Conservation (phyloP, 1,140 invertebrate species). For the Listronotus oregonensis region DNA sequence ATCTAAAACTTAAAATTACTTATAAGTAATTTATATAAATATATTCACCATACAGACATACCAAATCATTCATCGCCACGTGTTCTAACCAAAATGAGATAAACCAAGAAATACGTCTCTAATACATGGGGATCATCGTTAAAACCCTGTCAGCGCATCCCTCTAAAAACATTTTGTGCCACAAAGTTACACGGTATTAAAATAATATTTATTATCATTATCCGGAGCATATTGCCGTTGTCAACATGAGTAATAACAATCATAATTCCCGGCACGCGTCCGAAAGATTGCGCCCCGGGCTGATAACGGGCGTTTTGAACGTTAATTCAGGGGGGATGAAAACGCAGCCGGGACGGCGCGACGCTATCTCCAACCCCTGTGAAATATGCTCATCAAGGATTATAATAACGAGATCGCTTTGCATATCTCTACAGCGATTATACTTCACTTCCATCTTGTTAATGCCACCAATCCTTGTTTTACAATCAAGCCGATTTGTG, state of each 20-base stretch:
- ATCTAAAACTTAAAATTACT: too few species aligned
- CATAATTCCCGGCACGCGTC: constrained; percentile 45
- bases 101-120: constrained; percentile 4
- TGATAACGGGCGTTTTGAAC: constrained; percentile 38
- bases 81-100: not conserved
- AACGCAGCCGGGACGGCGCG: constrained; percentile 17
- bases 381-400: constrained; percentile 52
- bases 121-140: constrained; percentile 17
- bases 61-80: not conserved
- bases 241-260: constrained; percentile 47
- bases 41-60: too few species aligned
- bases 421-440: constrained; percentile 52
- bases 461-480: constrained; percentile 36
- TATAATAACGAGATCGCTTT: constrained; percentile 54
- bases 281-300: constrained; percentile 23
- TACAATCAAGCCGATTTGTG: constrained; percentile 7
- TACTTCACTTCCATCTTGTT: constrained; percentile 49
- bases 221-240: constrained; percentile 42
- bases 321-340: constrained; percentile 27
- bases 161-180: constrained; percentile 20
- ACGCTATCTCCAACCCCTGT: constrained; percentile 35
- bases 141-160: constrained; percentile 25
- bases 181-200: constrained; percentile 38
- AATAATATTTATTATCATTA: constrained; percentile 46
- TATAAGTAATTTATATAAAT: too few species aligned